Evolutionary conservation across 1,140 invertebrate genomes (phyloP).

Genomic region (Odontomachus brunneus): DNA sequence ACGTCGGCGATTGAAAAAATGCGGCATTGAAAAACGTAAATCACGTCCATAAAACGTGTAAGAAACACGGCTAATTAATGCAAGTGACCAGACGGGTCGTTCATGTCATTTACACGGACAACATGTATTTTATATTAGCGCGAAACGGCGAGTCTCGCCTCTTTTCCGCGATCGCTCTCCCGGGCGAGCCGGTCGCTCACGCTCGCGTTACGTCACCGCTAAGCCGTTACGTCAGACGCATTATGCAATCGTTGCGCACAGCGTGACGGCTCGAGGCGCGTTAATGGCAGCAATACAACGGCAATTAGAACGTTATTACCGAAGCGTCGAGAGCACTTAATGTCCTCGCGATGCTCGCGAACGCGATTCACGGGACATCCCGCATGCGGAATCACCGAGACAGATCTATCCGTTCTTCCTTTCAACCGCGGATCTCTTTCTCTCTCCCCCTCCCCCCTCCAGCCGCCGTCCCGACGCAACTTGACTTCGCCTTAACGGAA

Average conservation of each 20-base stretch:
- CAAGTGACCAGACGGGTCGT: background rate
- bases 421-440: background rate
- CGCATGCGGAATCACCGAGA: too few relatives aligned
- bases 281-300: slow-evolving; percentile 71
- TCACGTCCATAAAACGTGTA: background rate
- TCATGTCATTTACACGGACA: background rate
- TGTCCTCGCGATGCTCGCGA: slow-evolving; percentile 1
- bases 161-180: background rate
- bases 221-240: slow-evolving; percentile 63
- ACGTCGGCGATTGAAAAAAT: background rate
- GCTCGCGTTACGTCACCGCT: slow-evolving; percentile 59
- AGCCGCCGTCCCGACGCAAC: too few relatives aligned
- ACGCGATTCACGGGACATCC: slow-evolving; percentile 34
- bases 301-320: slow-evolving; percentile 72
- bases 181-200: slow-evolving; percentile 24
- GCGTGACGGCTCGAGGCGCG: slow-evolving; percentile 55
- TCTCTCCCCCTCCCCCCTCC: too few relatives aligned
- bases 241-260: slow-evolving; percentile 61
- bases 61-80: slow-evolving; percentile 3
- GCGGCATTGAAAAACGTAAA: slow-evolving; percentile 34
- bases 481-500: too few relatives aligned
- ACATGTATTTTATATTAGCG: background rate
- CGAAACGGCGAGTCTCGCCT: slow-evolving; percentile 7
- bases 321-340: slow-evolving; percentile 67
- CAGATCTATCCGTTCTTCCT: background rate